Evolutionary conservation across 64 coral and sea anemone genomes (phyloP).

Genomic region (Astreopora myriophthalma): DNA sequence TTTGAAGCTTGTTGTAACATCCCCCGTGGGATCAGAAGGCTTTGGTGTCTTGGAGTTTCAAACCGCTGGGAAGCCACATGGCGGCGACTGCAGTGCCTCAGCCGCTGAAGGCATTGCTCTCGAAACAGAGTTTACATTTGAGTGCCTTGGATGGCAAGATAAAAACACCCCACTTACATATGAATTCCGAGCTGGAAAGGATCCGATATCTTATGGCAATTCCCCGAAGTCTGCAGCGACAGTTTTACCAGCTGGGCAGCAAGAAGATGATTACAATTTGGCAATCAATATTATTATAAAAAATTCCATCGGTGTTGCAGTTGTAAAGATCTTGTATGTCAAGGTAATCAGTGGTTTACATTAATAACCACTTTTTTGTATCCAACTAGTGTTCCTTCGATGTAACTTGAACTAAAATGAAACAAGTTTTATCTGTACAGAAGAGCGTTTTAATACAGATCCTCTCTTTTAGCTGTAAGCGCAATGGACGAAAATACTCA

Average conservation of each 20-base stretch:
- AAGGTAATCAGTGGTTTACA: conserved; percentile 9
- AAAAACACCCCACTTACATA: conserved; percentile 11
- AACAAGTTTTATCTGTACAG: neutral
- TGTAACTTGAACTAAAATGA: neutral
- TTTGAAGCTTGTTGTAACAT: neutral
- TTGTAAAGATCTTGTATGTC: neutral
- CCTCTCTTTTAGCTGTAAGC: neutral
- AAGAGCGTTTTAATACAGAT: neutral
- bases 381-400: neutral
- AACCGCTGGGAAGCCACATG: neutral
- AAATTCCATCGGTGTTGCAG: neutral
- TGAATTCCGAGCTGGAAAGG: conserved; percentile 7
- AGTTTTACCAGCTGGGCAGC: neutral
- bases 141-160: conserved; percentile 15
- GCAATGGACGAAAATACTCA: too few relatives aligned
- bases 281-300: neutral
- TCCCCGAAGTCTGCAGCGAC: neutral
- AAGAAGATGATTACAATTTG: neutral
- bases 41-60: conserved; percentile 14
- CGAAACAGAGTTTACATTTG: neutral
- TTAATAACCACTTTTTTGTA: neutral
- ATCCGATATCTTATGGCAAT: conserved; percentile 10
- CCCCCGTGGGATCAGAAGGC: neutral
- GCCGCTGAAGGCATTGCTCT: neutral
- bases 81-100: neutral